Base-by-base conservation (phyloP, 2,113 vertebrate species). In the Hemiprocne comata region DNA sequence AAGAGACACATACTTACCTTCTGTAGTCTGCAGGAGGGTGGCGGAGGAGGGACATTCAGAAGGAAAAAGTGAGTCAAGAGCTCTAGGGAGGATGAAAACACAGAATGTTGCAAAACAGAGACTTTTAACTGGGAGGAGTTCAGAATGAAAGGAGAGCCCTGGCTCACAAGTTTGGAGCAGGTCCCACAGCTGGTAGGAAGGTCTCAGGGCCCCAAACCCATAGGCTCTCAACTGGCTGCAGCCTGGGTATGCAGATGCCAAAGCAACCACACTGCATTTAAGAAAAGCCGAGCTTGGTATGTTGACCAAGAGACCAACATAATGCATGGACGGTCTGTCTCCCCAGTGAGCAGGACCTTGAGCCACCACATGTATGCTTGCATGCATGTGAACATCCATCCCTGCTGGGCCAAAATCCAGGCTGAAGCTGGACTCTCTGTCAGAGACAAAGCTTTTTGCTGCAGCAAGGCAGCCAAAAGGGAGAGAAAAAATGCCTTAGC, bases 171-270 rank as follows among this genome's bases (percentile, higher is more conserved):
- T 3, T 3, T 36, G 31, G 17, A 80, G 36, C 0, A 7, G 28
- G 17, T 70, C 40, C 40, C 51, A 77, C 19, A n/a, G 28, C 40
- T n/a, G 66, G 15, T 46, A 53, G 48, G 71, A 85, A 91, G 60
- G 23, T 74, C 64, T 73, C 71, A 65, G 51, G 20, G 7, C 25
- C 28, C 25, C 13, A 4, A 79, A 76, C 5, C 42, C 25, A 34
- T 1, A 8, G 33, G 25, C 16, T 80, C 60, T 73, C 76, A 54
- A 44, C 5, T 50, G 50, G 25, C n/a, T 79, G 36, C 31, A 83
- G 36, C 15, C 10, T 0, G 0, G 10, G 7, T 18, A 40, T 4
- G 17, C 0, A 0, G 46, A 58, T 60, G 76, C 23, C 76, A 92
- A 93, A 78, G 38, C 17, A 93, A 19, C 17, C 34, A 55, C 7